A percentile compares a stretch with the other conserved stretches of the same genome.
These are phyloP conservation scores for Oligia latruncula DNA, from an alignment of 2,888 invertebrate species.

Conservation along the genomic window DNA sequence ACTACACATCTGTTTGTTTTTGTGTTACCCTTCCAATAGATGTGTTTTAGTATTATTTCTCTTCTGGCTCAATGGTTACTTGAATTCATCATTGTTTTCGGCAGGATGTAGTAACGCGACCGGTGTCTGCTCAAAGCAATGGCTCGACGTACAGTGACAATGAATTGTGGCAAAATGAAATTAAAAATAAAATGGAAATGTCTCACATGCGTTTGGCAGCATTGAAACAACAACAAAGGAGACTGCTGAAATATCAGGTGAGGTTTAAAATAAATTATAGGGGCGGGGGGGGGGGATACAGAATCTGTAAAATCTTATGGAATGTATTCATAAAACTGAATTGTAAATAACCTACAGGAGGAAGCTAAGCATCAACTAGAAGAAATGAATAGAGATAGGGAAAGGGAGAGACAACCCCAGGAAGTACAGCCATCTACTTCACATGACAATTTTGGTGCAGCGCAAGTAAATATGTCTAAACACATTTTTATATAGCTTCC, in stretches of 20 bases:
- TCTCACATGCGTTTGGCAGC: constrained; percentile 90
- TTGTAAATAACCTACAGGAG: constrained; percentile 73
- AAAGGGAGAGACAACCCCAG: constrained; percentile 79
- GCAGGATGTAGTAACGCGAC: constrained; percentile 86
- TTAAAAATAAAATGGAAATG: constrained; percentile 91
- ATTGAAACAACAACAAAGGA: constrained; percentile 90
- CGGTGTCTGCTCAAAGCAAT: constrained; percentile 87
- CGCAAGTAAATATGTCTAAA: constrained; percentile 75
- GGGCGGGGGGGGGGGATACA: no score
- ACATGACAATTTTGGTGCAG: constrained; percentile 81
- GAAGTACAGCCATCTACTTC: constrained; percentile 83
- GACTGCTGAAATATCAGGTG: constrained; percentile 87
- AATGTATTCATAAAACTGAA: background rate
- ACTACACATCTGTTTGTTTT: constrained; percentile 47
- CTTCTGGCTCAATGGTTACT: constrained; percentile 33
- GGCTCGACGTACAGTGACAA: constrained; percentile 89
- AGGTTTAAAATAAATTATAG: background rate
- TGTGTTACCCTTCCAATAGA: constrained; percentile 54
- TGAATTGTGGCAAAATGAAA: constrained; percentile 89
- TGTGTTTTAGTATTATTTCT: constrained; percentile 33
- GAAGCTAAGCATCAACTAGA: constrained; percentile 88
- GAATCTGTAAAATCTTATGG: background rate
- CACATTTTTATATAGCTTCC: background rate
- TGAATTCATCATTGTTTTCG: constrained; percentile 57
- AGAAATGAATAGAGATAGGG: constrained; percentile 84